A percentile compares a stretch with the other conserved stretches of the same genome.
Conservation (phyloP, 2,797 vertebrate species). For the Lepus oiostolus region DNA sequence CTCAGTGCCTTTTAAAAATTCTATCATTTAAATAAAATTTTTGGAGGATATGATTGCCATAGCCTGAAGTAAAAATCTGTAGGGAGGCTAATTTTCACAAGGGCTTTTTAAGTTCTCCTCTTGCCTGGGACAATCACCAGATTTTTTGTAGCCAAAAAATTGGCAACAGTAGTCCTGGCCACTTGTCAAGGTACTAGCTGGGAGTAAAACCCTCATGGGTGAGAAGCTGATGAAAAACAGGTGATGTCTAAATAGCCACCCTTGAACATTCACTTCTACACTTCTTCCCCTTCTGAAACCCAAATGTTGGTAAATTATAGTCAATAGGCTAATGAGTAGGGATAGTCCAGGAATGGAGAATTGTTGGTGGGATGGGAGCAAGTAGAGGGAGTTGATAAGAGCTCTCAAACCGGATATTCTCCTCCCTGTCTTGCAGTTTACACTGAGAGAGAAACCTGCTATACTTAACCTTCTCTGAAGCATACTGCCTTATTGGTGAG, state of each 20-base stretch:
- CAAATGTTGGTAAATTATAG: background rate
- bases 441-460: background rate
- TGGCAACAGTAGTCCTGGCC: background rate
- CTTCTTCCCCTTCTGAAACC: background rate
- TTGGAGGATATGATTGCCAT: background rate
- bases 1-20: background rate
- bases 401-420: background rate
- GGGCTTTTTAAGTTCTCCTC: background rate
- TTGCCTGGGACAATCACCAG: background rate
- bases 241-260: background rate
- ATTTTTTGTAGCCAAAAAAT: background rate
- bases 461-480: background rate
- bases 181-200: background rate
- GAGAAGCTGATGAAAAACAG: background rate
- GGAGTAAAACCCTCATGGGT: too few relatives aligned
- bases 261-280: too few relatives aligned
- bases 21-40: background rate
- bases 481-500: background rate
- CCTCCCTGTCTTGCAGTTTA: background rate
- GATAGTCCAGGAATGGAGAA: background rate
- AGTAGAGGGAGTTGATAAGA: background rate
- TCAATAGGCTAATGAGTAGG: background rate
- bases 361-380: background rate
- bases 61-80: background rate
- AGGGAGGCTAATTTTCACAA: background rate